Evolutionary conservation across 2,113 vertebrate species (phyloP).

Genomic region (Dendropsophus ebraccatus): DNA sequence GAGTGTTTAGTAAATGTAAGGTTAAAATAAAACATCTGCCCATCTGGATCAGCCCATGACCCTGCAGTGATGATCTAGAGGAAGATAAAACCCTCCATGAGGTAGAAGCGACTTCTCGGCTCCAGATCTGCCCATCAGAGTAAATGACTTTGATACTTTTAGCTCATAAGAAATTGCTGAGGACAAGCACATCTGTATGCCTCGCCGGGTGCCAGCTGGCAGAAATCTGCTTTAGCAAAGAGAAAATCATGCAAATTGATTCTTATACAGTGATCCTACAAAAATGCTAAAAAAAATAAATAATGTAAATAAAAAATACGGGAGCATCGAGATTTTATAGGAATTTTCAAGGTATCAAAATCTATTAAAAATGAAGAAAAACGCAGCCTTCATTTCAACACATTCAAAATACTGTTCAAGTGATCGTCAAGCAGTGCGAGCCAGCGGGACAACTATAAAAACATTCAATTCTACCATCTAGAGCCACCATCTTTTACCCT

Average conservation of each 20-base stretch:
- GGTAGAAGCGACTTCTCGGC: too few species aligned
- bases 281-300: too few species aligned
- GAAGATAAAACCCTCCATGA: too few species aligned
- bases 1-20: too few species aligned
- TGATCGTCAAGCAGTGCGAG: background rate
- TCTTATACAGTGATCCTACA: background rate
- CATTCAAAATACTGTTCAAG: background rate
- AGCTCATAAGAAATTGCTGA: background rate
- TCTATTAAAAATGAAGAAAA: background rate
- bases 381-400: background rate
- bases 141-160: slow-evolving; percentile 1
- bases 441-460: background rate
- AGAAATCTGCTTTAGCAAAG: background rate
- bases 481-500: background rate
- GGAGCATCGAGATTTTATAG: background rate
- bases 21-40: too few species aligned
- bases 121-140: too few species aligned
- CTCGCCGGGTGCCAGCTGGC: background rate
- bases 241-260: slow-evolving; percentile 10
- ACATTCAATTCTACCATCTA: background rate
- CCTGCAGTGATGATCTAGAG: too few species aligned
- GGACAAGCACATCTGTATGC: background rate
- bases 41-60: too few species aligned
- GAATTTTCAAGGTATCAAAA: background rate
- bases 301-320: background rate